Conservation (phyloP, 2,797 vertebrate genomes). For the Sebastes taczanowskii region DNA sequence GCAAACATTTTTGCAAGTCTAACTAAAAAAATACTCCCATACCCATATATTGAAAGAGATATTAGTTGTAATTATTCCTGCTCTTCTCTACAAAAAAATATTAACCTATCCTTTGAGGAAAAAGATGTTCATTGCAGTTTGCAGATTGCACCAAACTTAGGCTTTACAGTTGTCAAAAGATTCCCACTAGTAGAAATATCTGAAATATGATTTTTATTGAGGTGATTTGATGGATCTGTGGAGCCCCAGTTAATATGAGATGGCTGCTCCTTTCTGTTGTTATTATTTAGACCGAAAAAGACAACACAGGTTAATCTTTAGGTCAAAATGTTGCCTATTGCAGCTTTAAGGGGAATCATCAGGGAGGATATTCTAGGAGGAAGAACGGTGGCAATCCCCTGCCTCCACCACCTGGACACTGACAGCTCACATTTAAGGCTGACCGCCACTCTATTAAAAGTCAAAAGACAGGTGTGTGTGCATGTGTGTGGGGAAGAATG, state of each 20-base stretch:
- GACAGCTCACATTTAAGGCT: conserved; percentile 39
- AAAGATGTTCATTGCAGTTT: not conserved
- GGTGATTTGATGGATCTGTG: not conserved
- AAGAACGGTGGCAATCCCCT: conserved; percentile 18
- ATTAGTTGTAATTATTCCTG: not conserved
- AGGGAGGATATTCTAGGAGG: conserved; percentile 4
- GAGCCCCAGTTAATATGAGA: not conserved
- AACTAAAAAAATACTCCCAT: not conserved
- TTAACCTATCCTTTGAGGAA: not conserved
- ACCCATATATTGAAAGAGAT: not conserved
- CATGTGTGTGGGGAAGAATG: not conserved
- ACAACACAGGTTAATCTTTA: not conserved
- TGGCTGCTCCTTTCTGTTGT: not conserved
- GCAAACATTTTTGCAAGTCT: too few relatives aligned
- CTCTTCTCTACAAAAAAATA: not conserved
- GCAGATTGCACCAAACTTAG: not conserved
- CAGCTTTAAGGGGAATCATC: conserved; percentile 5
- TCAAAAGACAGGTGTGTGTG: conserved; percentile 25
- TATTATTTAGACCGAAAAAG: not conserved
- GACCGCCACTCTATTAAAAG: not conserved
- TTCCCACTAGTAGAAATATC: not conserved
- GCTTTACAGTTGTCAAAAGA: not conserved
- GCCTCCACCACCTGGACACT: not conserved
- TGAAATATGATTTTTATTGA: not conserved
- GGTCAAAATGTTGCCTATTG: not conserved